Conservation (phyloP, 37 sponge, comb jelly and placozoan genomes). For the Halisarca cf. caerulea region DNA sequence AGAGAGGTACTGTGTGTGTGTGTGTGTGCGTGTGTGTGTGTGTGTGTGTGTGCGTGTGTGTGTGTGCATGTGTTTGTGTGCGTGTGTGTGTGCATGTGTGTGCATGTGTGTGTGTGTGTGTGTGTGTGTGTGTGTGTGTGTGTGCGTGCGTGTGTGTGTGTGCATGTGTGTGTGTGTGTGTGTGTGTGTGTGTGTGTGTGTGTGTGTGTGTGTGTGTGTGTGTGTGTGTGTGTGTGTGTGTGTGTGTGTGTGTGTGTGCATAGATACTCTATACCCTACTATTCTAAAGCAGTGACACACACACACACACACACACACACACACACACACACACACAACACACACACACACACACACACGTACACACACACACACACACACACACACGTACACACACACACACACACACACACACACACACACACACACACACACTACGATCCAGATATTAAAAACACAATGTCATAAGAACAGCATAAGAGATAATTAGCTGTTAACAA, state of each 20-base stretch:
- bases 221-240: constrained; percentile 30
- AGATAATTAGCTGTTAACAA: too few species aligned
- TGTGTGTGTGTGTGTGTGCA: constrained; percentile 30
- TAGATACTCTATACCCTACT: background rate
- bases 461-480: too few species aligned
- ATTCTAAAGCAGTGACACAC: background rate
- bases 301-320: background rate
- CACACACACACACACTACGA: too few species aligned
- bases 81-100: constrained; percentile 22
- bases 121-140: constrained; percentile 34
- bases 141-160: constrained; percentile 10
- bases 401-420: background rate
- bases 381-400: background rate
- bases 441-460: too few species aligned
- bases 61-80: too few species aligned
- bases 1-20: too few species aligned
- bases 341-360: constrained; percentile 14
- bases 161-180: background rate
- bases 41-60: too few species aligned
- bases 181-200: constrained; percentile 20
- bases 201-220: constrained; percentile 35
- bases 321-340: background rate
- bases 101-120: background rate
- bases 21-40: too few species aligned
- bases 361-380: background rate